Evolutionary conservation across 64 coral and sea anemone genomes (phyloP).

Genomic region (Trachythela sp.): DNA sequence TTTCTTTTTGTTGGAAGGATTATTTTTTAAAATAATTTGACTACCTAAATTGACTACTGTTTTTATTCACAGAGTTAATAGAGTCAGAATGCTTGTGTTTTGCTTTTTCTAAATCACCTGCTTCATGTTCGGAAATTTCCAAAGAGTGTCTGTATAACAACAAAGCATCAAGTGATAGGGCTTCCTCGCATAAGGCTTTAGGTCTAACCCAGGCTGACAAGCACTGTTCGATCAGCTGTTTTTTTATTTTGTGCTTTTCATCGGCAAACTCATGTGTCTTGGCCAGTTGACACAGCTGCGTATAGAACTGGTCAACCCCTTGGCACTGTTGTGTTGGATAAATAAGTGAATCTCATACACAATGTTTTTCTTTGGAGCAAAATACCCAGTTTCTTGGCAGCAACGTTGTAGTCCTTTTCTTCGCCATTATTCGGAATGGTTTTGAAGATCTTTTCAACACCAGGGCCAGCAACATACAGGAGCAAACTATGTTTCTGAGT

Average conservation of each 20-base stretch:
- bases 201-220: background rate
- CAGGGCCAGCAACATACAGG: background rate
- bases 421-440: background rate
- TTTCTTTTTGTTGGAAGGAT: background rate
- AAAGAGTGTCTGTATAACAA: background rate
- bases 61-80: background rate
- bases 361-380: background rate
- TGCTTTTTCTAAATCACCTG: background rate
- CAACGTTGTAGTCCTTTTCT: background rate
- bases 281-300: constrained; percentile 16
- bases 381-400: background rate
- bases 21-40: too few species aligned
- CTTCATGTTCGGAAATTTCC: background rate
- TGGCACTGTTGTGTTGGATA: constrained; percentile 2
- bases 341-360: constrained; percentile 34
- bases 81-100: background rate
- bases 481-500: background rate
- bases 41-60: background rate
- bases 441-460: background rate
- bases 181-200: constrained; percentile 1
- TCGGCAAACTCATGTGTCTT: constrained; percentile 19
- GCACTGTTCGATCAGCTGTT: constrained; percentile 26
- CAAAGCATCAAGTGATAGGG: background rate
- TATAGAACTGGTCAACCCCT: constrained; percentile 31
- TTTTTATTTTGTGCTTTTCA: constrained; percentile 24